Evolutionary conservation across 2,113 vertebrate genomes (phyloP), one percentile per base, ranked within the genome.

Genomic region (Oncorhynchus gorbuscha): DNA sequence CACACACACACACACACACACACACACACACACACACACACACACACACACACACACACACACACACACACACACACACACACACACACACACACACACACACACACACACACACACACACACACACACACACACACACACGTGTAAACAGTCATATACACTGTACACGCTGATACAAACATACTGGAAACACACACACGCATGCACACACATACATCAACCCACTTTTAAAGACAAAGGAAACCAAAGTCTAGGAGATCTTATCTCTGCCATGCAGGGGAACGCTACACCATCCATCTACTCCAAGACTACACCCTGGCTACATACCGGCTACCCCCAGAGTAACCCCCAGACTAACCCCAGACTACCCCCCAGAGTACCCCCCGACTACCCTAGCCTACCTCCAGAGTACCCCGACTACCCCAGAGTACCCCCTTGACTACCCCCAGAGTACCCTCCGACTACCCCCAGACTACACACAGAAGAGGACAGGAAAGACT

Each of bases 231-330:
- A 84, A 85, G 79, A 85, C 81, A 74, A 70, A 79, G 89, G 90
- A 94, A 96, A 97, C 96, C 95, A 98, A 97, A 96, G 95, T 92
- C 93, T 95, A 88, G 93, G 91, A 90, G 89, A 94, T 88, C 89
- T 86, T 95, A 94, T 96, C 94, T 94, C 97, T 99, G 97, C 97
- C 94, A 92, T 98, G 97, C 96, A 99, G 97, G 94, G 95, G 92
- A 85, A 88, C 71, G 49, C 90, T 93, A 90, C 70, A 55, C 51
- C 51, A 18, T 55, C 51, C 51, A 18, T 55, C 51, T 55, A 55
- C 16, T 4, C 51, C 12, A 14, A 55, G 51, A 55, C 51, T 55
- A 55, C 51, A 18, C 51, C 51, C 51, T 3, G 51, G 5, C 93
- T 77, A 66, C 64, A 61, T 9, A 39, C 39, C 8, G 39, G 5